Evolutionary conservation across 2,888 invertebrate species (phyloP).

Genomic region (Cryptops parisi): DNA sequence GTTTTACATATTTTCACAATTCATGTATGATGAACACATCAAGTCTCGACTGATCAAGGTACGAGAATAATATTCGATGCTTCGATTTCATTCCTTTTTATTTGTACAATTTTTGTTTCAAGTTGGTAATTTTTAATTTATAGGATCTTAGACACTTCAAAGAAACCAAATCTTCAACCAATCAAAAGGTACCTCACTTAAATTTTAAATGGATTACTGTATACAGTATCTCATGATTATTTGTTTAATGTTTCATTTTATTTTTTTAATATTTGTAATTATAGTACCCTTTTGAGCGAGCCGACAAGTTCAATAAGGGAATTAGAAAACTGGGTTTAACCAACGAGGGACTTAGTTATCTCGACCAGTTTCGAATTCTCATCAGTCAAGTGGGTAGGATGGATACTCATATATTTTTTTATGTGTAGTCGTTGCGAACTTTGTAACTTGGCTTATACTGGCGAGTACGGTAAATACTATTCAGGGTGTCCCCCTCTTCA

Average conservation of each 20-base stretch:
- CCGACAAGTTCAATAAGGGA: conserved; percentile 83
- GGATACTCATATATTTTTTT: not conserved
- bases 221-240: not conserved
- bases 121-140: conserved; percentile 1
- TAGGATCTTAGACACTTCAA: conserved; percentile 63
- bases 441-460: too few relatives aligned
- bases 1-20: conserved; percentile 88
- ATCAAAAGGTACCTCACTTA: conserved; percentile 40
- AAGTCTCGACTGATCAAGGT: conserved; percentile 76
- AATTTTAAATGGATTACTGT: too few relatives aligned
- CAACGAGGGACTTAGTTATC: conserved; percentile 65
- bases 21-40: conserved; percentile 94
- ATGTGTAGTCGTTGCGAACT: too few relatives aligned
- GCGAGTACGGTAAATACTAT: not conserved
- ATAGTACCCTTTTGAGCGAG: conserved; percentile 64
- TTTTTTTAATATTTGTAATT: conserved; percentile 3
- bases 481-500: not conserved
- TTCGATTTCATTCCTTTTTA: too few relatives aligned
- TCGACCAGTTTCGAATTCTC: conserved; percentile 82
- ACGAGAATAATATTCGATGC: too few relatives aligned
- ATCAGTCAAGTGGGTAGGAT: conserved; percentile 75
- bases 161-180: conserved; percentile 50
- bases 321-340: conserved; percentile 74
- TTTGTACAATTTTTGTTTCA: too few relatives aligned
- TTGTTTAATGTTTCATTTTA: not conserved